phyloP scores from a whole-genome alignment of 2,113 vertebrate species.

The Sialia sialis region DNA sequence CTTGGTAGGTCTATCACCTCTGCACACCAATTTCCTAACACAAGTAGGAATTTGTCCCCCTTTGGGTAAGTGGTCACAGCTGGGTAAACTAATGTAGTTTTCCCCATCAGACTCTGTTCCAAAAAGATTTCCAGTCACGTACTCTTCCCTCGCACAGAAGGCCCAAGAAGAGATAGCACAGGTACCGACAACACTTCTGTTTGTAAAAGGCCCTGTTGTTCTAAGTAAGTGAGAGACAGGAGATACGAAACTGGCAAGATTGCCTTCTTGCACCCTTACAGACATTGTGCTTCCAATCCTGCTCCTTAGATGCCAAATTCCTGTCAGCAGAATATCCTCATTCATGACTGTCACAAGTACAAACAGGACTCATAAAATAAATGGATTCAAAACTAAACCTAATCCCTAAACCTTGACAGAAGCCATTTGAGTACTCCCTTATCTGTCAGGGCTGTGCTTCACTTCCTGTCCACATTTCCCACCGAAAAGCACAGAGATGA shows the following conservation, averaged over 20 bases:
- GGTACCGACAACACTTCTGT: not conserved
- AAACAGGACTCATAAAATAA: not conserved
- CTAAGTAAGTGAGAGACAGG: not conserved
- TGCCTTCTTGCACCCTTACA: not conserved
- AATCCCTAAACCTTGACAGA: constrained; percentile 8
- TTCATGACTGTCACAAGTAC: not conserved
- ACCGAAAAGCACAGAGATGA: constrained; percentile 1
- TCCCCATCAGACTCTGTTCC: not conserved
- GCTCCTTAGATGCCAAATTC: not conserved
- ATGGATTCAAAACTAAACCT: constrained; percentile 19
- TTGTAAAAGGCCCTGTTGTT: not conserved
- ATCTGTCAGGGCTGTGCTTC: not conserved
- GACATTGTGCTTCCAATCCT: not conserved
- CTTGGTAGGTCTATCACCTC: not conserved
- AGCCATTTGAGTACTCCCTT: constrained; percentile 15
- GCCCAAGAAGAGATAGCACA: not conserved
- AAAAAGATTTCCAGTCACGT: not conserved
- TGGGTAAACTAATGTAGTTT: not conserved
- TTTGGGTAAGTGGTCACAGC: not conserved
- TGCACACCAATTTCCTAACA: not conserved
- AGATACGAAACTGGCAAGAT: not conserved
- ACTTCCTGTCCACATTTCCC: not conserved
- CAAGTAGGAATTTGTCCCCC: not conserved
- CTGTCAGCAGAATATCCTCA: not conserved
- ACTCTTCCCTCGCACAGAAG: not conserved